phyloP scores from a whole-genome alignment of 2,888 invertebrate genomes.

The Catocala sponsa region DNA sequence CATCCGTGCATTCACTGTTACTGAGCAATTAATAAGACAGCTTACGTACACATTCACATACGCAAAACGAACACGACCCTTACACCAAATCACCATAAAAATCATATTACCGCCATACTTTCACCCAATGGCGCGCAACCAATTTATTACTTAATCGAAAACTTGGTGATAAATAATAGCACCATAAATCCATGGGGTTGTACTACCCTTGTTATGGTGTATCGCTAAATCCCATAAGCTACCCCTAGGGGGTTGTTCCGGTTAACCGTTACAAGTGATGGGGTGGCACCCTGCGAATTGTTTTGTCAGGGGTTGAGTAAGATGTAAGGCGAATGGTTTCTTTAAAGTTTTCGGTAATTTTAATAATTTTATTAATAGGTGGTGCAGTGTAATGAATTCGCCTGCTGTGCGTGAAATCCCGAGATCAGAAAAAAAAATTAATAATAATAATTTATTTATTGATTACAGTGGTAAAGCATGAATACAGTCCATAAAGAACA shows the following conservation, averaged over 20 bases:
- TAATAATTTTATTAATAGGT: constrained; percentile 13
- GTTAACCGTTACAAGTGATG: constrained; percentile 49
- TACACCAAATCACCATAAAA: background rate
- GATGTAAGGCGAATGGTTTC: constrained; percentile 6
- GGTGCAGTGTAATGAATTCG: background rate
- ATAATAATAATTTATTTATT: no score
- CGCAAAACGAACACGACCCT: no score
- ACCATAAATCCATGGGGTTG: constrained; percentile 32
- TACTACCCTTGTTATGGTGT: constrained; percentile 36
- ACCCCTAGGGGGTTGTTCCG: constrained; percentile 50
- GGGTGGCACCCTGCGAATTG: constrained; percentile 38
- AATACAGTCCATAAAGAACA: no score
- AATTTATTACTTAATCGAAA: constrained; percentile 51
- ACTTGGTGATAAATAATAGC: constrained; percentile 45
- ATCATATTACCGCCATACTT: constrained; percentile 11
- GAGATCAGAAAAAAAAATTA: no score
- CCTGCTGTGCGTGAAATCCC: no score
- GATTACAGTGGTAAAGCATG: no score
- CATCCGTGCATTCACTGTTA: no score
- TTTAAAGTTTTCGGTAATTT: constrained; percentile 4
- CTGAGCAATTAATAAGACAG: no score
- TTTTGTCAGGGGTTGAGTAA: constrained; percentile 23
- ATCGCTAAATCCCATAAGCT: constrained; percentile 40
- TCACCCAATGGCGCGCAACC: constrained; percentile 14
- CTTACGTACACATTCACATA: no score